These are phyloP conservation scores for Zootermopsis nevadensis DNA, from an alignment of 2,888 invertebrate genomes.

Conservation along the genomic window DNA sequence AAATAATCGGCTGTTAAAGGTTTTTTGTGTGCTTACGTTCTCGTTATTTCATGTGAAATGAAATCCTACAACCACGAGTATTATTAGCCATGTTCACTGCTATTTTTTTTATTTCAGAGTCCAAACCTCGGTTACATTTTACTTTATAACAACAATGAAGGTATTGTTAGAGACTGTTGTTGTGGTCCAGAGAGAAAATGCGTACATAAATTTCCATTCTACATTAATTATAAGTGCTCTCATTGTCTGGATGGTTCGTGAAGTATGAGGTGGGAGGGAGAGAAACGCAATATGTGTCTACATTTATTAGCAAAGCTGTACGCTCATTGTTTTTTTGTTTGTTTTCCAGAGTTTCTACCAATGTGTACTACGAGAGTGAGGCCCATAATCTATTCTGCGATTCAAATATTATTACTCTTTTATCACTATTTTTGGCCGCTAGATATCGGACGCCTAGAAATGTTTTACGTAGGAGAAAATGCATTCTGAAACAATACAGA, in stretches of 20 bases:
- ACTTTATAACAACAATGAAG: slow-evolving; percentile 31
- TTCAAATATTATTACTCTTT: background rate
- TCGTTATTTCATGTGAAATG: slow-evolving; percentile 9
- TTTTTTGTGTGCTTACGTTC: background rate
- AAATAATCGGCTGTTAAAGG: background rate
- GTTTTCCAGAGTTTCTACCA: too few relatives aligned
- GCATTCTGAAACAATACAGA: too few relatives aligned
- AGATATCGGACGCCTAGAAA: too few relatives aligned
- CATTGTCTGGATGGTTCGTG: slow-evolving; percentile 26
- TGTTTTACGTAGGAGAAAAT: too few relatives aligned
- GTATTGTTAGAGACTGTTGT: slow-evolving; percentile 23
- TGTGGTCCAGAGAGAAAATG: slow-evolving; percentile 1
- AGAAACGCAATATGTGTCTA: slow-evolving; percentile 37
- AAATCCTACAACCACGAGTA: slow-evolving; percentile 5
- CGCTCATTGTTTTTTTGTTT: slow-evolving; percentile 30
- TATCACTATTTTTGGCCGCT: too few relatives aligned
- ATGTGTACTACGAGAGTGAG: background rate
- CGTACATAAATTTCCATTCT: slow-evolving; percentile 35
- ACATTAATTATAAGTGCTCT: slow-evolving; percentile 36
- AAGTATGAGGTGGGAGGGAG: background rate
- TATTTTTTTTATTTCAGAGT: background rate
- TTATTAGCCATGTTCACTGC: background rate
- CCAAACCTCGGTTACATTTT: slow-evolving; percentile 5
- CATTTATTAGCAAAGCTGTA: slow-evolving; percentile 35
- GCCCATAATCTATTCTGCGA: slow-evolving; percentile 21